Percentiles rank a stretch among this genome's conserved stretches.
Conservation (phyloP, 2,113 vertebrate species). For the Cyprichromis sp. region DNA sequence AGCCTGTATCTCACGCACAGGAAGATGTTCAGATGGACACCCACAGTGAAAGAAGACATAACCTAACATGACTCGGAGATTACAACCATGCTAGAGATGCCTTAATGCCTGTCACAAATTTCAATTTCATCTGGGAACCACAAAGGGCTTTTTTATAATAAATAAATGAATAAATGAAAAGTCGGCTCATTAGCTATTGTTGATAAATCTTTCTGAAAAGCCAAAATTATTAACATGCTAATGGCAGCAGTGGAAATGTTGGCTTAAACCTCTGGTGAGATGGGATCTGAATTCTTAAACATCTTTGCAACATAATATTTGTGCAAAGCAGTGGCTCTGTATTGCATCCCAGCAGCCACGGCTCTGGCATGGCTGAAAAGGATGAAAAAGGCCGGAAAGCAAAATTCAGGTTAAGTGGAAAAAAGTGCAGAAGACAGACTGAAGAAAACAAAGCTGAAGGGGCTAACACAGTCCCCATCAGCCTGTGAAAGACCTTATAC, state of each 20-base stretch:
- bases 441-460: not conserved
- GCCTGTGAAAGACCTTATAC: not conserved
- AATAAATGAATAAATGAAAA: not conserved
- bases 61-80: not conserved
- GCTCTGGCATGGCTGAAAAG: not conserved
- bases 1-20: not conserved
- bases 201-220: not conserved
- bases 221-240: not conserved
- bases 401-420: not conserved
- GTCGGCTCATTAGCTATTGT: not conserved
- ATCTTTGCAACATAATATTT: not conserved
- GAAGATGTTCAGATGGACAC: not conserved
- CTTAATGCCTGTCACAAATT: not conserved
- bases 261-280: not conserved
- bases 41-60: not conserved
- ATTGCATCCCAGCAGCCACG: too few species aligned
- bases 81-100: not conserved
- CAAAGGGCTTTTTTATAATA: rapidly evolving
- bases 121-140: not conserved
- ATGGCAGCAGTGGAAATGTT: not conserved
- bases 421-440: not conserved
- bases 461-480: not conserved
- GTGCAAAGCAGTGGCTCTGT: not conserved
- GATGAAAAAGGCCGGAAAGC: not conserved
- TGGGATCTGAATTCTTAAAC: not conserved